Evolutionary conservation across 2,113 vertebrate species (phyloP).

Genomic region (Antechinus stuartii): DNA sequence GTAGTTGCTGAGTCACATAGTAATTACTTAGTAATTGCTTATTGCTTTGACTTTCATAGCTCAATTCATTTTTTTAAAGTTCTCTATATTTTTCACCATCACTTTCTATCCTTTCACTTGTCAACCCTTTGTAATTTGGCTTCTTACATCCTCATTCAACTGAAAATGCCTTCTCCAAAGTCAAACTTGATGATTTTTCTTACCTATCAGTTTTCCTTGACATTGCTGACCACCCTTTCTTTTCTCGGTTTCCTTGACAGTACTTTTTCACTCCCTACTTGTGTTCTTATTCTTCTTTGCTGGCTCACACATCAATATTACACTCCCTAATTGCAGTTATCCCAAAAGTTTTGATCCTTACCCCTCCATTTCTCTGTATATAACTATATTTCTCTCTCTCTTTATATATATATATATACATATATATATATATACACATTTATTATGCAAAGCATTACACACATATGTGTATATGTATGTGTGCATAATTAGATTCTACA

Average conservation of each 20-base stretch:
- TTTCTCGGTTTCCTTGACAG: neutral
- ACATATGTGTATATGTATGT: neutral
- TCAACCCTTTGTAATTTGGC: neutral
- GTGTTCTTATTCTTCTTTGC: neutral
- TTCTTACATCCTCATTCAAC: neutral
- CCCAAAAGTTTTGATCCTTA: neutral
- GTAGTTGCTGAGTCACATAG: neutral
- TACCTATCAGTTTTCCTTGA: neutral
- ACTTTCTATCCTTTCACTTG: neutral
- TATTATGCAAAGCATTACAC: no score
- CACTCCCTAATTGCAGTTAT: neutral
- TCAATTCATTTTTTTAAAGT: neutral
- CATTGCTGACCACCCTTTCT: neutral
- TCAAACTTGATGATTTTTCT: neutral
- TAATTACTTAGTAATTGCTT: neutral
- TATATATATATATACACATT: neutral
- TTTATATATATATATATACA: neutral
- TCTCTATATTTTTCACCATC: neutral
- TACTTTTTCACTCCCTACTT: neutral
- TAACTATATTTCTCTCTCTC: neutral
- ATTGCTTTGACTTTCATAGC: neutral
- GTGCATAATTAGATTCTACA: neutral
- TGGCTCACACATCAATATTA: neutral
- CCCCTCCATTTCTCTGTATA: neutral
- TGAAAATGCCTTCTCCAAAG: neutral